phyloP scores from a whole-genome alignment of 2,797 vertebrate genomes.

The Takifugu rubripes region DNA sequence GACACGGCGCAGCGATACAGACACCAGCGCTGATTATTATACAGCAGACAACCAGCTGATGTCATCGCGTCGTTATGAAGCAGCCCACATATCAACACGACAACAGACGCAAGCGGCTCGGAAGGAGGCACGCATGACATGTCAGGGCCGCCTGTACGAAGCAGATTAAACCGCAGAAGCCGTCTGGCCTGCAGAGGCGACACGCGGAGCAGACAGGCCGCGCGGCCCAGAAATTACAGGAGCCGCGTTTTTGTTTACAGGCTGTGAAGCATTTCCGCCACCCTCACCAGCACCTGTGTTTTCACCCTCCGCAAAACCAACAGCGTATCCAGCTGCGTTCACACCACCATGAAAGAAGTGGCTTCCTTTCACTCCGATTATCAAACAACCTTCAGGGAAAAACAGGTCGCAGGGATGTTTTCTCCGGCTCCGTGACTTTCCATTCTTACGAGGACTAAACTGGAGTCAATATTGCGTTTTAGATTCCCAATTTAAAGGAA shows the following conservation, averaged over 20 bases:
- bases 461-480: no score
- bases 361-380: constrained; percentile 49
- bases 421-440: constrained; percentile 5
- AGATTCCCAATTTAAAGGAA: no score
- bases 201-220: constrained; percentile 3
- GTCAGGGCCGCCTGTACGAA: constrained; percentile 10
- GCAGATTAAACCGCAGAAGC: constrained; percentile 27
- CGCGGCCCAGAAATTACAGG: constrained; percentile 36
- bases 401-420: constrained; percentile 26
- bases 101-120: constrained; percentile 20
- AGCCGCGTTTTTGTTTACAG: constrained; percentile 52
- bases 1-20: constrained; percentile 57
- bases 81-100: constrained; percentile 18
- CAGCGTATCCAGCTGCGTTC: constrained; percentile 51
- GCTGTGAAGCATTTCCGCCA: constrained; percentile 45
- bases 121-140: constrained; percentile 16
- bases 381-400: constrained; percentile 20
- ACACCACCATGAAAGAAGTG: constrained; percentile 48
- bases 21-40: constrained; percentile 59
- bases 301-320: constrained; percentile 52
- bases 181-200: constrained; percentile 22
- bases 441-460: neutral
- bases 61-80: constrained; percentile 47
- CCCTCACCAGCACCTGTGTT: constrained; percentile 46
- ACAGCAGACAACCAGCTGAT: constrained; percentile 52